Evolutionary conservation across 1,140 invertebrate species (phyloP), one percentile per base, ranked within the genome.

Genomic region (Drosophila orena): DNA sequence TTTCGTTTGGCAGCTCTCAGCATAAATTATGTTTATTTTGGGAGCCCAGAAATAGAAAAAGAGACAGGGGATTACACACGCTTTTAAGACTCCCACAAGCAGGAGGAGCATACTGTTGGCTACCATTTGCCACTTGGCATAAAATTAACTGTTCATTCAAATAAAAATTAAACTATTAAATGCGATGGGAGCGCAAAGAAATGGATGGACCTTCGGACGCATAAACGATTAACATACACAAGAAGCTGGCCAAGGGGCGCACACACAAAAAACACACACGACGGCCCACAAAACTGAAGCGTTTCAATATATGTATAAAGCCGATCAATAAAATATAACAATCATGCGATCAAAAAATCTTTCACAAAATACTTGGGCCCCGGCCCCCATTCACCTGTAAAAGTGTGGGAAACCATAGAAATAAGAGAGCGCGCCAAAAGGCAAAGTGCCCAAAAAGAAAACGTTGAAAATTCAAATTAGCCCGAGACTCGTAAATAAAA

Each of bases 401-500:
- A 90, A 91, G 89, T 91, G 89, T 91, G 89, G 89, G 89, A 91
- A 91, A 83, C 79, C 88, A 90, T 85, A 86, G 77, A 79, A 50
- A 64, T 44, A 81, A 56, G 62, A 69, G 75, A 71, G 64, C 56
- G 35, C 69, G 56, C 78, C 65, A 70, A 71, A 75, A 78, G 57
- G 37, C 61, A 68, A 49, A 69, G 58, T 47, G 43, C 44, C 47
- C 44, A 69, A 69, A 86, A 86, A 88, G 84, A 89, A 89, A 89
- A 89, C 85, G 85, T 85, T 89, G 89, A 85, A 91, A 91, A 91
- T 91, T 91, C 81, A 91, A 91, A 91, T 91, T 89, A 91, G 90
- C 79, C 75, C 71, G 74, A 79, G 71, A 83, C 77, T 91, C 90
- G 85, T 91, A 91, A 91, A 91, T 91, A 91, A 90, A 90, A 83